These are phyloP conservation scores for Melanophora roralis DNA, from an alignment of 2,888 invertebrate species.

Conservation along the genomic window DNA sequence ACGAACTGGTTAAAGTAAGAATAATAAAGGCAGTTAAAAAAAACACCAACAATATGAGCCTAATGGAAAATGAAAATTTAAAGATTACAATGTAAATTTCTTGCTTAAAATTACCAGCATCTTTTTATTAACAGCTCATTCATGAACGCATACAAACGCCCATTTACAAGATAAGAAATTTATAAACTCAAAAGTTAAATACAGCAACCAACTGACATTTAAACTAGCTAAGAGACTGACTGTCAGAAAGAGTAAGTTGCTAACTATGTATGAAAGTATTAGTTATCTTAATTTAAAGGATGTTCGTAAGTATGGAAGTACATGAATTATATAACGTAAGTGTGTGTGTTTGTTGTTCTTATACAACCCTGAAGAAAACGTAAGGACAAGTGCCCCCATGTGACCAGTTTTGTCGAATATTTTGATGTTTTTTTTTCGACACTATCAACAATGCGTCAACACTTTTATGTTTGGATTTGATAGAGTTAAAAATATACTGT, in stretches of 20 bases:
- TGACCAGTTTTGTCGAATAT: no score
- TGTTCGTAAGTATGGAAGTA: not conserved
- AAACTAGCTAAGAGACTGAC: not conserved
- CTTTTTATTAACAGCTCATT: not conserved
- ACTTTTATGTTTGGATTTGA: no score
- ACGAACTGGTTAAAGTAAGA: not conserved
- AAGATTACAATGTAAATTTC: constrained; percentile 32
- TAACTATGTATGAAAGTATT: not conserved
- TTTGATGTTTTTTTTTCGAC: no score
- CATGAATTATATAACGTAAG: not conserved
- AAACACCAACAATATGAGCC: not conserved
- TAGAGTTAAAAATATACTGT: no score
- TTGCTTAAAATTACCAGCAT: constrained; percentile 31
- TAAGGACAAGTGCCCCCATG: no score
- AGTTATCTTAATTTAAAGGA: not conserved
- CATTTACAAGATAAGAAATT: not conserved
- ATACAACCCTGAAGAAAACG: not conserved
- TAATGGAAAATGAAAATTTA: constrained; percentile 36
- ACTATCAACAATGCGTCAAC: no score
- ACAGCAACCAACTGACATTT: not conserved
- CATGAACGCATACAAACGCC: not conserved
- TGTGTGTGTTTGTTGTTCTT: not conserved
- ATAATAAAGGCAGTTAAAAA: not conserved
- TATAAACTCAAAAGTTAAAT: not conserved
- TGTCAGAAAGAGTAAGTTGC: not conserved